Percentiles rank a stretch among this genome's conserved stretches.
These are phyloP conservation scores for Pampusana beccarii DNA, from an alignment of 2,113 vertebrate genomes.

Conservation along the genomic window DNA sequence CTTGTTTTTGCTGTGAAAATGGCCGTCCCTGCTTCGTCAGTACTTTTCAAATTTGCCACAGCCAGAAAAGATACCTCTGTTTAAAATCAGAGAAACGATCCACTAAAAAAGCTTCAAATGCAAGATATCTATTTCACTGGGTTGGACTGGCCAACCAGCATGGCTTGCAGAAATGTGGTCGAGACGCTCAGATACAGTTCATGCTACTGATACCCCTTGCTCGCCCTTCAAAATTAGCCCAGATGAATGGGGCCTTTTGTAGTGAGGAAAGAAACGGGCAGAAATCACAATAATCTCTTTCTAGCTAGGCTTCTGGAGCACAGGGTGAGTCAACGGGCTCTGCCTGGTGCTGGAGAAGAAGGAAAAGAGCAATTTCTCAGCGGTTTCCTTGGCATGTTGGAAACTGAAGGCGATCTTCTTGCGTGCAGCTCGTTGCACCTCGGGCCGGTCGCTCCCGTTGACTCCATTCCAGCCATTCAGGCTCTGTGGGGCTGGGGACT, in stretches of 20 bases:
- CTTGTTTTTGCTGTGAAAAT: slow-evolving; percentile 9
- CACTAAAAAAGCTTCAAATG: background rate
- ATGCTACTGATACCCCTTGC: slow-evolving; percentile 62
- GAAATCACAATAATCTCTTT: slow-evolving; percentile 75
- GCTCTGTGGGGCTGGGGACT: accelerated
- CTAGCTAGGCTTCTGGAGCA: slow-evolving; percentile 51
- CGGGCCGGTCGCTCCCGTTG: background rate
- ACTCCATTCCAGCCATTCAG: background rate
- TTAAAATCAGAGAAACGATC: background rate
- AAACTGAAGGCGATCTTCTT: slow-evolving; percentile 19
- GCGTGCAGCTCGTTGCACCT: background rate
- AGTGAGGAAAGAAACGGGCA: slow-evolving; percentile 42
- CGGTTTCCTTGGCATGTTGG: slow-evolving; percentile 69
- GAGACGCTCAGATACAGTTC: slow-evolving; percentile 43
- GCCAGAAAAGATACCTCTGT: slow-evolving; percentile 43
- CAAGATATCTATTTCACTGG: background rate
- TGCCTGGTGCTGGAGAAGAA: slow-evolving; percentile 40
- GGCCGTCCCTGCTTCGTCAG: background rate
- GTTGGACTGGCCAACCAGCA: background rate
- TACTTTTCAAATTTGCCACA: background rate
- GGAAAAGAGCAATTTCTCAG: slow-evolving; percentile 78
- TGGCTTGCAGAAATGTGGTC: slow-evolving; percentile 66
- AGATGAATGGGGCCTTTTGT: slow-evolving; percentile 78
- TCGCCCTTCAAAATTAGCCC: slow-evolving; percentile 44
- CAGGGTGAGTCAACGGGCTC: slow-evolving; percentile 29